These are phyloP conservation scores for Chrysodeixis includens DNA, from an alignment of 2,888 invertebrate genomes.

Conservation along the genomic window DNA sequence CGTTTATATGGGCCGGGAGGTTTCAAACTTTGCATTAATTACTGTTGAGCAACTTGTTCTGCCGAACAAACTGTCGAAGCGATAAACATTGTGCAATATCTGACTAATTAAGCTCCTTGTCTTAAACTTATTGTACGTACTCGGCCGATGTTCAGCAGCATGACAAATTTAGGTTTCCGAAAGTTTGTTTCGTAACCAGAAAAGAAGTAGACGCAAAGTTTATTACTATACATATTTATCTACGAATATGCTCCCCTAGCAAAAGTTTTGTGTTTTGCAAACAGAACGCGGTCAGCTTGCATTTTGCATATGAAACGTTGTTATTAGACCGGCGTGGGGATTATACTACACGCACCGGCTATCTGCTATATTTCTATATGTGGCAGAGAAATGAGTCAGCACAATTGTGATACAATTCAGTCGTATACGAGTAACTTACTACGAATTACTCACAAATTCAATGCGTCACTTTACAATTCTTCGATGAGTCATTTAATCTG, in stretches of 20 bases:
- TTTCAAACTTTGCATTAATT: conserved; percentile 65
- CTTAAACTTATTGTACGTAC: conserved; percentile 34
- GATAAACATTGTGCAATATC: conserved; percentile 77
- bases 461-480: conserved; percentile 75
- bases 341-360: conserved; percentile 60
- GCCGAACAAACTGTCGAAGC: conserved; percentile 57
- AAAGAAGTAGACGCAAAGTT: too few relatives aligned
- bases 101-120: conserved; percentile 72
- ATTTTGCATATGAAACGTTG: conserved; percentile 78
- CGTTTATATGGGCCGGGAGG: conserved; percentile 62
- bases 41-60: conserved; percentile 54
- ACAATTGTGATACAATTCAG: conserved; percentile 61
- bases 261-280: conserved; percentile 73
- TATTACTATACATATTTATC: not conserved
- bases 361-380: conserved; percentile 40
- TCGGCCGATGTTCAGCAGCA: conserved; percentile 26
- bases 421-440: conserved; percentile 58
- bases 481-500: conserved; percentile 72
- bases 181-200: too few relatives aligned
- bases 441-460: conserved; percentile 66
- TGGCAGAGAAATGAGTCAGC: conserved; percentile 70
- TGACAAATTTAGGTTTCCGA: conserved; percentile 15
- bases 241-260: conserved; percentile 60
- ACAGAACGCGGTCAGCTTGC: conserved; percentile 68
- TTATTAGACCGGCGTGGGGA: conserved; percentile 68